A percentile compares a stretch with the other conserved stretches of the same genome.
Evolutionary conservation across 2,113 vertebrate genomes (phyloP).

Genomic region (Sminthopsis crassicaudata): DNA sequence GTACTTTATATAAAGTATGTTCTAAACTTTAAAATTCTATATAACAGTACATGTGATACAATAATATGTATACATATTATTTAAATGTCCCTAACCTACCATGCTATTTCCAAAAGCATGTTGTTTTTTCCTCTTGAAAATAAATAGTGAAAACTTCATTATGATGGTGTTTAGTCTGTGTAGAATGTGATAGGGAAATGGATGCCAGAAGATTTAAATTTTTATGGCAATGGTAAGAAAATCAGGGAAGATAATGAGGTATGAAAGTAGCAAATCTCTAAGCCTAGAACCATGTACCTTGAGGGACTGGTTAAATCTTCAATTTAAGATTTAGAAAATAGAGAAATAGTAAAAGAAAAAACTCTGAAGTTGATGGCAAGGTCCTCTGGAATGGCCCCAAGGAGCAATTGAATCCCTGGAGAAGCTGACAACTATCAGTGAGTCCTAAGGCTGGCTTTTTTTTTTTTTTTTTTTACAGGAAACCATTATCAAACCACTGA

Average conservation of each 20-base stretch:
- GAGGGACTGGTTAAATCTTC: not conserved
- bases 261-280: not conserved
- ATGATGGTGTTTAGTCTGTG: not conserved
- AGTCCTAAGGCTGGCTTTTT: not conserved
- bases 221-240: not conserved
- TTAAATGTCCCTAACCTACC: not conserved
- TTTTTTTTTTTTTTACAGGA: too few relatives aligned
- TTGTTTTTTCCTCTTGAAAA: not conserved
- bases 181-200: not conserved
- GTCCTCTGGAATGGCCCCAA: not conserved
- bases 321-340: not conserved
- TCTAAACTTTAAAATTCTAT: not conserved
- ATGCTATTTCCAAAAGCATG: not conserved
- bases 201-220: not conserved
- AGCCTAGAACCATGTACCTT: not conserved
- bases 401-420: not conserved
- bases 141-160: not conserved
- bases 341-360: not conserved
- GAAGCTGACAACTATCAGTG: not conserved
- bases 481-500: not conserved
- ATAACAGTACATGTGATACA: not conserved
- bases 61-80: not conserved
- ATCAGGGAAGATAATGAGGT: not conserved
- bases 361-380: not conserved
- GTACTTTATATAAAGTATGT: not conserved